A percentile compares a stretch with the other conserved stretches of the same genome.
Conservation (phyloP, 2,888 invertebrate genomes). For the Mimachlamys varia region DNA sequence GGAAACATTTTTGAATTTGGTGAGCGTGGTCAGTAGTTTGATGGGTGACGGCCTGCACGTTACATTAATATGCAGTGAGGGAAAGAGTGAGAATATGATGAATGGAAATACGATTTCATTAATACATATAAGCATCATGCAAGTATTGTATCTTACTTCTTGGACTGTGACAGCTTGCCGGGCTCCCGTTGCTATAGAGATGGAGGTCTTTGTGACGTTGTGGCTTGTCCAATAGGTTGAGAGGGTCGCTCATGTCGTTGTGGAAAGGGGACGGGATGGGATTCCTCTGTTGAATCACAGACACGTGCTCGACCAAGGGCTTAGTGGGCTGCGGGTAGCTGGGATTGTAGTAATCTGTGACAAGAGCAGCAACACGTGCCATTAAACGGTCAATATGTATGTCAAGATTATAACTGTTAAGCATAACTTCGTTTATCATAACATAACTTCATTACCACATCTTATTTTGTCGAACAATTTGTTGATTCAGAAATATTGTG, state of each 20-base stretch:
- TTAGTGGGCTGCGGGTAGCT: slow-evolving; percentile 64
- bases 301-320: slow-evolving; percentile 76
- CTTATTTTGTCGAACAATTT: too few species aligned
- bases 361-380: not conserved
- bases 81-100: too few species aligned
- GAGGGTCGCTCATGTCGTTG: slow-evolving; percentile 66
- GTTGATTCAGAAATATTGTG: too few species aligned
- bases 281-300: slow-evolving; percentile 74
- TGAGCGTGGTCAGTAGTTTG: too few species aligned
- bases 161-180: slow-evolving; percentile 69
- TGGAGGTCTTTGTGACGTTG: slow-evolving; percentile 64
- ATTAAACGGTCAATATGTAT: not conserved
- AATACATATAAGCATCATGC: too few species aligned
- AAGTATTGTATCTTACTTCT: slow-evolving; percentile 57
- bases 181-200: slow-evolving; percentile 64
- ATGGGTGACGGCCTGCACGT: too few species aligned
- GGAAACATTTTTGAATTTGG: too few species aligned
- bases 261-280: slow-evolving; percentile 55
- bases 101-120: too few species aligned
- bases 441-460: too few species aligned
- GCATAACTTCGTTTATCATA: too few species aligned
- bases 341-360: slow-evolving; percentile 50
- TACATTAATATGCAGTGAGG: too few species aligned
- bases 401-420: too few species aligned
- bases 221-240: slow-evolving; percentile 72